Percentiles rank a stretch among this genome's conserved stretches.
phyloP scores from a whole-genome alignment of 1,140 invertebrate species.

The Drosophila chauvacae region DNA sequence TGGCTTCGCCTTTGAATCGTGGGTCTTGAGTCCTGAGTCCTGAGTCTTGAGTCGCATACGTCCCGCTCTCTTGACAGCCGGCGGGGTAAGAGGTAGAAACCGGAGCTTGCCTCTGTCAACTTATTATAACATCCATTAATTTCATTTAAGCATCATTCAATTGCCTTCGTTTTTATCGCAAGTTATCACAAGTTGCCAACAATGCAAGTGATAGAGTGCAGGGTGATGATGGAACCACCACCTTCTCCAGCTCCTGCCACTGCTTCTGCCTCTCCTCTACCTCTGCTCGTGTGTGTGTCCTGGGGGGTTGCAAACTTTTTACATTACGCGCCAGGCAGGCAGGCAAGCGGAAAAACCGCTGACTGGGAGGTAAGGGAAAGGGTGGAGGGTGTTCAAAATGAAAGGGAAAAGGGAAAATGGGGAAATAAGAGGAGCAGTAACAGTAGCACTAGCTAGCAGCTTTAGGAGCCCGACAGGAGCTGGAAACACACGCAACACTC shows the following conservation, averaged over 20 bases:
- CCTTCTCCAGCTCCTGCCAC: background rate
- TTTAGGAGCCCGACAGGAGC: background rate
- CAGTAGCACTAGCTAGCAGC: background rate
- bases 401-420: background rate
- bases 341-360: slow-evolving; percentile 58
- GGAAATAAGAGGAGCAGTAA: background rate
- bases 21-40: background rate
- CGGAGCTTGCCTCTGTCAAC: slow-evolving; percentile 64
- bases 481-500: background rate
- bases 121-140: slow-evolving; percentile 84
- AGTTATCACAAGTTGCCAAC: slow-evolving; percentile 70
- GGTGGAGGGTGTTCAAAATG: background rate
- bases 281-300: background rate
- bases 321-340: slow-evolving; percentile 57
- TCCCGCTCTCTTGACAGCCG: slow-evolving; percentile 20
- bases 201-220: slow-evolving; percentile 43
- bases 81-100: background rate
- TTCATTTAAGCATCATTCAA: slow-evolving; percentile 82
- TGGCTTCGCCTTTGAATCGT: slow-evolving; percentile 30
- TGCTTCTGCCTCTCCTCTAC: too few species aligned
- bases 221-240: background rate
- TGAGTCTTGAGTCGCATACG: slow-evolving; percentile 17
- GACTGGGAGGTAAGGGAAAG: background rate
- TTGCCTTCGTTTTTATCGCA: slow-evolving; percentile 78
- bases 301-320: slow-evolving; percentile 51